phyloP scores from a whole-genome alignment of 2,797 vertebrate genomes.

The Morelia viridis region DNA sequence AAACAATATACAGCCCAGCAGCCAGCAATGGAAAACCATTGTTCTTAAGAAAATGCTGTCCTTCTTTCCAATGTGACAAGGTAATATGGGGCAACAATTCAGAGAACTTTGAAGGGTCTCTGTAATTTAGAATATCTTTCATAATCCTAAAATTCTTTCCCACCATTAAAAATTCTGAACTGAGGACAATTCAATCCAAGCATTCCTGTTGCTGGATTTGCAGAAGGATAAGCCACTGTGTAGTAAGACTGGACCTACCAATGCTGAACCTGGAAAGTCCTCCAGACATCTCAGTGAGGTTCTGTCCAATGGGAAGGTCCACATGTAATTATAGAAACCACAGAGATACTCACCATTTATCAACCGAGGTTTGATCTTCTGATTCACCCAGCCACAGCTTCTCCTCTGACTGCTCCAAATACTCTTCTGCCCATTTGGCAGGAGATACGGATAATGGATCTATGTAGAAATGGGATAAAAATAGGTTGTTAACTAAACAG shows the following conservation, averaged over 20 bases:
- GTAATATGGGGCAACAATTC: neutral
- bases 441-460: constrained; percentile 82
- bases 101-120: neutral
- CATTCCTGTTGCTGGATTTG: neutral
- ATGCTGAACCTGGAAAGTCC: constrained; percentile 1
- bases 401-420: constrained; percentile 96
- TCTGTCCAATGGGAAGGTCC: neutral
- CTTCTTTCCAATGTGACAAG: neutral
- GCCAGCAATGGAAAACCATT: neutral
- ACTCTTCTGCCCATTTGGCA: constrained; percentile 96
- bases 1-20: neutral
- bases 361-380: constrained; percentile 75
- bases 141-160: accelerated
- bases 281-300: neutral
- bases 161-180: neutral
- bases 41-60: neutral
- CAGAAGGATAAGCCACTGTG: neutral
- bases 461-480: constrained; percentile 49
- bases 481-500: neutral
- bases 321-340: neutral
- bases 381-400: constrained; percentile 95
- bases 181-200: neutral
- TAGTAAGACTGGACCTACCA: constrained; percentile 12
- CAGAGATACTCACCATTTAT: constrained; percentile 84
- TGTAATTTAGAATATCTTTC: neutral